These are phyloP conservation scores for Illadopsis cleaveri DNA, from an alignment of 2,113 vertebrate species.

Conservation along the genomic window DNA sequence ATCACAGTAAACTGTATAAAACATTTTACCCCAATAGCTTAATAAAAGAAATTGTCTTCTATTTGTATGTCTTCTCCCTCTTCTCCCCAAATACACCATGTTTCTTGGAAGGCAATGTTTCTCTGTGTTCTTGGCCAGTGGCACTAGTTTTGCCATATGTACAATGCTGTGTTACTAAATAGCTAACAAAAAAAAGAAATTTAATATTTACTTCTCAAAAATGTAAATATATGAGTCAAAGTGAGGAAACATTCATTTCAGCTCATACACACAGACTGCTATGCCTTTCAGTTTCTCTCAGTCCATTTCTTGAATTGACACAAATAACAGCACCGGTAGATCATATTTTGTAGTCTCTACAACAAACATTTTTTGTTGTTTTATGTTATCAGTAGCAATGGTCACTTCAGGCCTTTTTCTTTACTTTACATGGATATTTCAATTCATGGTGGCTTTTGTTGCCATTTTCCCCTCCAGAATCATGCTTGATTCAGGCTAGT, in stretches of 20 bases:
- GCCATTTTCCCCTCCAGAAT: neutral
- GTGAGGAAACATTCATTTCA: neutral
- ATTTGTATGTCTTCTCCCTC: neutral
- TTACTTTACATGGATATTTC: neutral
- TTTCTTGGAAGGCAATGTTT: slow-evolving; percentile 3
- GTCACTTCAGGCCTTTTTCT: neutral
- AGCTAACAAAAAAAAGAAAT: neutral
- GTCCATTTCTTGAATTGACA: neutral
- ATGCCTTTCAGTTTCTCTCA: neutral
- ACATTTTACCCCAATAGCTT: neutral
- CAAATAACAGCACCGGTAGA: neutral
- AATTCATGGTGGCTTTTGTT: neutral
- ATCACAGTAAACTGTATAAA: neutral
- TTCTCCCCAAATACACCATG: neutral
- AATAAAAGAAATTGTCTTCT: neutral
- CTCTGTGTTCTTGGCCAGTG: slow-evolving; percentile 35
- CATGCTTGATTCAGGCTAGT: neutral
- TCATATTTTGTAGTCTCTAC: neutral
- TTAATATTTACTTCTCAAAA: slow-evolving; percentile 40
- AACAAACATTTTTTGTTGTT: neutral
- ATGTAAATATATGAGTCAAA: slow-evolving; percentile 31
- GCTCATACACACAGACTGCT: neutral
- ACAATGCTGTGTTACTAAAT: slow-evolving; percentile 18
- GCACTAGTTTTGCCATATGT: slow-evolving; percentile 27
- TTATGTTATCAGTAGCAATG: neutral